These are phyloP conservation scores for Cepphus grylle DNA, from an alignment of 2,113 vertebrate genomes.

Conservation along the genomic window DNA sequence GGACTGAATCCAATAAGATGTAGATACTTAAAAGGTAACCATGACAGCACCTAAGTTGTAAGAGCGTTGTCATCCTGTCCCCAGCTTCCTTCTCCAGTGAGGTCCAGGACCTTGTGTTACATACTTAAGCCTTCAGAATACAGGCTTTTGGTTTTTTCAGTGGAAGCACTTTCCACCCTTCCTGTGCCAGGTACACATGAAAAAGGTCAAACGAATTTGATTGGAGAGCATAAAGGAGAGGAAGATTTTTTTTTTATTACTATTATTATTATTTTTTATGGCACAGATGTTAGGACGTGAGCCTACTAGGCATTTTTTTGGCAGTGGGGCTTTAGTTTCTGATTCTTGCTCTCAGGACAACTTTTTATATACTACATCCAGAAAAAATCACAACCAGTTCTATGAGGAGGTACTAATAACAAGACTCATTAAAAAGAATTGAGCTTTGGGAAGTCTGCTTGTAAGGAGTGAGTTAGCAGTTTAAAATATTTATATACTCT, in stretches of 20 bases:
- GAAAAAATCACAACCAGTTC: not conserved
- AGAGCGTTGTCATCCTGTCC: not conserved
- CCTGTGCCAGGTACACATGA: not conserved
- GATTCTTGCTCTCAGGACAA: not conserved
- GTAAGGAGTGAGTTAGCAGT: not conserved
- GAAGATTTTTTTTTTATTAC: not conserved
- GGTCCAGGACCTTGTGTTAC: not conserved
- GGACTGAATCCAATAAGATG: not conserved
- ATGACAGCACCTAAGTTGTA: not conserved
- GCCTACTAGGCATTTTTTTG: not conserved
- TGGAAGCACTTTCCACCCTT: not conserved
- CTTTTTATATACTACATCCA: not conserved
- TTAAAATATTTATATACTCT: not conserved
- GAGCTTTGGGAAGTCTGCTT: not conserved
- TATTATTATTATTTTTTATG: not conserved
- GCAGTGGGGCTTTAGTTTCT: not conserved
- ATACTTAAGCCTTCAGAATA: not conserved
- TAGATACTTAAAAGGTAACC: not conserved
- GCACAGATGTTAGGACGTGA: not conserved
- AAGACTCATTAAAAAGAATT: not conserved
- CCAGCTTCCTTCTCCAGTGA: not conserved
- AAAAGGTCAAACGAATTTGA: not conserved
- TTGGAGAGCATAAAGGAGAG: not conserved
- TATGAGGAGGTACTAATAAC: not conserved
- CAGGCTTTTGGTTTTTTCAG: not conserved